Evolutionary conservation across 2,113 vertebrate genomes (phyloP), one percentile per base, ranked within the genome.

Genomic region (Sakesphorus luctuosus): DNA sequence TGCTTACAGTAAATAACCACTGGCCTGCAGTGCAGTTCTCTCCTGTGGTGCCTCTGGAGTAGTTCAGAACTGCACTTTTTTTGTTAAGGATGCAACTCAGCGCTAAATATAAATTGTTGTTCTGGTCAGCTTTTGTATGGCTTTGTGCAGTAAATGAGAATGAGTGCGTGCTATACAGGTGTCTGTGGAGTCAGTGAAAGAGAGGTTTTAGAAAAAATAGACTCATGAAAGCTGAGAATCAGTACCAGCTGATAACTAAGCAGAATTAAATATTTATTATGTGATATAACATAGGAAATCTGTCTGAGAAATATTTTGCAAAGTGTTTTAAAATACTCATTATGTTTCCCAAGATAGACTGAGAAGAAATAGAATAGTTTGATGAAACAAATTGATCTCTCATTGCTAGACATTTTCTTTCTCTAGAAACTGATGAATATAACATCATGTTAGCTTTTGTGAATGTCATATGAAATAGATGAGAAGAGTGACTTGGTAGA

Each of bases 381-480:
- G 84, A 85, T 87, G 61, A 94, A 93, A 94, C 71, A 91, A 96
- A 96, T 90, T 58, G 79, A 85, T 89, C 25, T 95, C 62, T 97
- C 56, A 87, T 94, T 1, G n/a, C 71, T 84, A 82, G 63, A 66
- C 24, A 36, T 58, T 95, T 95, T 79, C 55, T 94, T 91, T 79
- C 53, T 91, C 78, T 91, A 82, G 73, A 94, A 94, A 84, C 78
- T 85, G 86, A 96, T 96, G 92, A 96, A 96, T 96, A 96, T 93
- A 96, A 95, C 87, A 95, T 96, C 73, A 73, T 84, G 67, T 90
- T 88, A 93, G 84, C 85, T 95, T 97, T 97, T 96, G 92, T 90
- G 96, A 96, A 92, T 97, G 95, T 94, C 87, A 69, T 72, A 50
- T 69, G 67, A 97, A 96, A 97, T 94, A 96, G 83, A 96, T 95